A percentile compares a stretch with the other conserved stretches of the same genome.
Conservation (phyloP, 2,113 vertebrate genomes). For the Trematomus loennbergii region DNA sequence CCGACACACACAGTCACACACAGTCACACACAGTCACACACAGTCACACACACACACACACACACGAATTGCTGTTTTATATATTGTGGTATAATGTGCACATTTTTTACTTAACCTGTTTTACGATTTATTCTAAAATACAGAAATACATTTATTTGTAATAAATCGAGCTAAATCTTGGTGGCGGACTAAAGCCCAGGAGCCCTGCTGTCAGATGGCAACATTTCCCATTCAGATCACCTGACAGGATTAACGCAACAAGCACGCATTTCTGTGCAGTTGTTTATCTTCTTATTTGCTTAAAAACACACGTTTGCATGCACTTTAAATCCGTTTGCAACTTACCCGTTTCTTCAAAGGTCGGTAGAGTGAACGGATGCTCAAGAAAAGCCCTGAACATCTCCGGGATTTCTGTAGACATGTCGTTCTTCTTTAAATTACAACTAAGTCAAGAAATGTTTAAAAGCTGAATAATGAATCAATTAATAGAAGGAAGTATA, state of each 20-base stretch:
- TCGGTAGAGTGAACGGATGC: conserved; percentile 86
- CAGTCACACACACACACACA: not conserved
- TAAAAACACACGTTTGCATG: not conserved
- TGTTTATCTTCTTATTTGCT: not conserved
- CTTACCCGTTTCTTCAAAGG: conserved; percentile 82
- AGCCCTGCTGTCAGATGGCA: not conserved
- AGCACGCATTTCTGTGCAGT: not conserved
- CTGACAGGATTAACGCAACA: conserved; percentile 54
- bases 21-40: not conserved
- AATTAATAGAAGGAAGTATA: not conserved
- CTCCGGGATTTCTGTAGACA: conserved; percentile 90
- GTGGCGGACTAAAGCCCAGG: not conserved
- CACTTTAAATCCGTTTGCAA: not conserved
- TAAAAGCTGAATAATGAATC: not conserved
- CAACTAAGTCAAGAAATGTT: not conserved
- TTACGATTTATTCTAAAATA: too few relatives aligned
- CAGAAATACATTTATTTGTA: too few relatives aligned
- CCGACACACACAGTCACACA: not conserved
- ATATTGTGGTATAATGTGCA: too few relatives aligned
- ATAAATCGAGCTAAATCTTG: not conserved
- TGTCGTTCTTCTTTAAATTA: conserved; percentile 27
- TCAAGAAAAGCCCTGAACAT: conserved; percentile 92
- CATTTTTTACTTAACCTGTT: too few relatives aligned
- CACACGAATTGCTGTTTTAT: not conserved
- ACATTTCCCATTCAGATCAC: conserved; percentile 1